phyloP scores from a whole-genome alignment of 2,797 vertebrate genomes.

The Aselliscus stoliczkanus region DNA sequence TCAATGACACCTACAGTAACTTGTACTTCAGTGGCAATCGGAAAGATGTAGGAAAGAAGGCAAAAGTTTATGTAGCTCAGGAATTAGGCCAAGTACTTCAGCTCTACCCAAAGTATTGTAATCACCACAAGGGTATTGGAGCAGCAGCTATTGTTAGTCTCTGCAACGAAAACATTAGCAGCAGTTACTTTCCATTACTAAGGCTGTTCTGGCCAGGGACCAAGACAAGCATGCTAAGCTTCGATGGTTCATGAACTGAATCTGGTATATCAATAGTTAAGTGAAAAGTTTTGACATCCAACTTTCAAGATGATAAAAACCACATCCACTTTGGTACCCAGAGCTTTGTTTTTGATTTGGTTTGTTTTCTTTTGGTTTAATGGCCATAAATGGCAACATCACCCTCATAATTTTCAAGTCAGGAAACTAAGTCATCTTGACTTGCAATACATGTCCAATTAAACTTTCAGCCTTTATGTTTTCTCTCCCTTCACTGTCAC shows the following conservation, averaged over 20 bases:
- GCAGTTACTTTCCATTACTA: not conserved
- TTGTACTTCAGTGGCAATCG: not conserved
- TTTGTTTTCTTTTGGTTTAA: not conserved
- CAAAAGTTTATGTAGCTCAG: not conserved
- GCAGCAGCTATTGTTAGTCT: not conserved
- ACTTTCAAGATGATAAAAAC: not conserved
- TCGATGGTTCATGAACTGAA: not conserved
- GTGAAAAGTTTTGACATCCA: not conserved
- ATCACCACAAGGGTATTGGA: not conserved
- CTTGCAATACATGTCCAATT: not conserved
- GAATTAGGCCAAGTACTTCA: not conserved
- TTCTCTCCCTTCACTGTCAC: not conserved
- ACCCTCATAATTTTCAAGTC: not conserved
- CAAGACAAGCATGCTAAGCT: not conserved
- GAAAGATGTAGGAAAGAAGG: not conserved
- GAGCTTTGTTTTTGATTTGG: not conserved
- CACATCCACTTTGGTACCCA: not conserved
- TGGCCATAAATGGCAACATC: not conserved
- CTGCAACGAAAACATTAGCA: not conserved
- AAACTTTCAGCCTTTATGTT: not conserved
- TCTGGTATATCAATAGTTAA: not conserved
- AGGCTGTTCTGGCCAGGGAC: not conserved
- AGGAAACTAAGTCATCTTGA: not conserved
- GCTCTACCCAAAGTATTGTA: not conserved
- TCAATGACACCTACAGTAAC: not conserved